Conservation (phyloP, 2,113 vertebrate genomes). For the Fregetta grallaria region DNA sequence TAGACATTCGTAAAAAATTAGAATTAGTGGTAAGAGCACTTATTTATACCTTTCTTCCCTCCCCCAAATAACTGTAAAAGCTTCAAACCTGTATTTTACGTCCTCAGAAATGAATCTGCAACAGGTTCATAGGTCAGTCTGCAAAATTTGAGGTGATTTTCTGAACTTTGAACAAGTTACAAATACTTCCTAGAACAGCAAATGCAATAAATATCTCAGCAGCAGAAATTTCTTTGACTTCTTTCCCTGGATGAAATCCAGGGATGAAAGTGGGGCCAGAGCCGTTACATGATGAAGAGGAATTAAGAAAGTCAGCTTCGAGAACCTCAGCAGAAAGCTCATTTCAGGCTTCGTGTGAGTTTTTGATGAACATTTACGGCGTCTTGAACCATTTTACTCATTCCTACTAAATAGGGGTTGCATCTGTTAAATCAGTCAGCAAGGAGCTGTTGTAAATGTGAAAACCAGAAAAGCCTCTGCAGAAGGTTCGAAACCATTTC, state of each 20-base stretch:
- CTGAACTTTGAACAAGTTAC: slow-evolving; percentile 62
- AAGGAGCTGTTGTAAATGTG: neutral
- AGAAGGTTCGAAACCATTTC: neutral
- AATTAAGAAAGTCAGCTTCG: neutral
- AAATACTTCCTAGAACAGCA: slow-evolving; percentile 62
- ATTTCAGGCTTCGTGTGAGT: slow-evolving; percentile 51
- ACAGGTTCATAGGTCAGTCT: slow-evolving; percentile 13
- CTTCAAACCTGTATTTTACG: neutral
- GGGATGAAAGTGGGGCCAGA: slow-evolving; percentile 35
- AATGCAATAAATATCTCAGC: slow-evolving; percentile 61
- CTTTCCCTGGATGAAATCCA: slow-evolving; percentile 50
- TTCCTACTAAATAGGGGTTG: neutral
- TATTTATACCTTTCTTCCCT: slow-evolving; percentile 18
- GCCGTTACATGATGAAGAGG: neutral
- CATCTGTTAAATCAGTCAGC: slow-evolving; percentile 49
- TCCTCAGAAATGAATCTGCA: slow-evolving; percentile 18
- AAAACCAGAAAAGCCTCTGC: slow-evolving; percentile 49
- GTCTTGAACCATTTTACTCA: neutral
- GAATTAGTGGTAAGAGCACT: neutral
- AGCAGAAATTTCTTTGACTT: slow-evolving; percentile 64
- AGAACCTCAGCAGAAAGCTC: slow-evolving; percentile 19
- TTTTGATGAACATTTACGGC: slow-evolving; percentile 6
- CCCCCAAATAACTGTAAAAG: slow-evolving; percentile 18
- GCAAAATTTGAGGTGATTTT: slow-evolving; percentile 53
- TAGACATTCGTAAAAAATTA: neutral